These are phyloP conservation scores for Falco cherrug DNA, from an alignment of 2,797 vertebrate species.

Conservation along the genomic window DNA sequence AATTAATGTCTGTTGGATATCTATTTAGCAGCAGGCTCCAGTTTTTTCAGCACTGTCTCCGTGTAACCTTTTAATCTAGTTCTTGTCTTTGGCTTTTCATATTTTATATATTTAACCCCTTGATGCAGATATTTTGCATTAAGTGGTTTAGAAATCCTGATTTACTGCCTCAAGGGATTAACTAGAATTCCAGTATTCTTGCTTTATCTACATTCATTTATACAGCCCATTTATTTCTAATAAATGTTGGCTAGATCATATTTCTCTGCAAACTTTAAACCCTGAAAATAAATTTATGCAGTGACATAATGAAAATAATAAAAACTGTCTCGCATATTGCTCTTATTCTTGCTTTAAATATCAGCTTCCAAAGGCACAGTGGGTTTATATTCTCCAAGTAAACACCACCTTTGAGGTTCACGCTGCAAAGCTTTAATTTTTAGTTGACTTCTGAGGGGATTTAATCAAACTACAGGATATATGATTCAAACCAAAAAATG, in stretches of 20 bases:
- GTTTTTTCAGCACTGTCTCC: conserved; percentile 8
- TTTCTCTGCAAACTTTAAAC: conserved; percentile 50
- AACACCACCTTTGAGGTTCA: conserved; percentile 29
- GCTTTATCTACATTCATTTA: conserved; percentile 55
- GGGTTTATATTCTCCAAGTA: conserved; percentile 50
- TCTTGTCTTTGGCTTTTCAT: conserved; percentile 65
- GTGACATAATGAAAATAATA: conserved; percentile 53
- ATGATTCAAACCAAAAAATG: conserved; percentile 69
- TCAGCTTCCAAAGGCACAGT: conserved; percentile 18
- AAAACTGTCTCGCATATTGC: conserved; percentile 5
- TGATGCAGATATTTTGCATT: conserved; percentile 66
- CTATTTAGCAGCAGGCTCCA: conserved; percentile 60
- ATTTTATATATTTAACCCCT: conserved; percentile 68
- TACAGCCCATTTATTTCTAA: conserved; percentile 61
- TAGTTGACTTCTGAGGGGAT: conserved; percentile 63
- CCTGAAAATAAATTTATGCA: conserved; percentile 52
- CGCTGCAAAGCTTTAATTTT: conserved; percentile 19
- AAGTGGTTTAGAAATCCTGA: conserved; percentile 64
- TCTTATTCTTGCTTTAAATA: conserved; percentile 21
- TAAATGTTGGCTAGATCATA: conserved; percentile 43
- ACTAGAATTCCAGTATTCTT: conserved; percentile 47
- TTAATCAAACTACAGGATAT: conserved; percentile 72
- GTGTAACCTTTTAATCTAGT: conserved; percentile 65
- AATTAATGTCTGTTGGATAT: conserved; percentile 63
- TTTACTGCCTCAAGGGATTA: conserved; percentile 56